Conservation (phyloP, 2,113 vertebrate genomes). For the Gila orcuttii region DNA sequence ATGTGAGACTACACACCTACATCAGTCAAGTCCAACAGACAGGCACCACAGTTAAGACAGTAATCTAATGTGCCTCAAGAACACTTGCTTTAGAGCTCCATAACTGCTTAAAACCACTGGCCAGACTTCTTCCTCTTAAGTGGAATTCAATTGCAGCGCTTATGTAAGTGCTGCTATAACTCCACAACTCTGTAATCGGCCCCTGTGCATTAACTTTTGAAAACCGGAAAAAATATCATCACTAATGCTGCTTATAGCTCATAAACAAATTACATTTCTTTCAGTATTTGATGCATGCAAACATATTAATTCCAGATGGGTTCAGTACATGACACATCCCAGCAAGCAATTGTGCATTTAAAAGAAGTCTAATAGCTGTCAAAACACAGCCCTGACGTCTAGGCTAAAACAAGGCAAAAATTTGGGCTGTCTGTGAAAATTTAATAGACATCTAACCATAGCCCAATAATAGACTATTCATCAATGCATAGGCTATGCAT, state of each 20-base stretch:
- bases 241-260: slow-evolving; percentile 13
- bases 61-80: slow-evolving; percentile 19
- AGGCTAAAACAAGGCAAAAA: too few relatives aligned
- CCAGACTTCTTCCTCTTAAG: slow-evolving; percentile 21
- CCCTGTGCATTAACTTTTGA: slow-evolving; percentile 38
- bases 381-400: too few relatives aligned
- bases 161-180: slow-evolving; percentile 36
- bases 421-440: too few relatives aligned
- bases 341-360: too few relatives aligned
- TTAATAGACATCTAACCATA: too few relatives aligned
- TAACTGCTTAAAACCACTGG: slow-evolving; percentile 25
- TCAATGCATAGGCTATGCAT: too few relatives aligned
- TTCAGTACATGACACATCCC: neutral
- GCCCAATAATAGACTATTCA: too few relatives aligned
- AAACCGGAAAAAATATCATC: slow-evolving; percentile 25
- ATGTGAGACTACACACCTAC: neutral
- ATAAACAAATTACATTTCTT: slow-evolving; percentile 36
- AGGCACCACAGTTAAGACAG: slow-evolving; percentile 8
- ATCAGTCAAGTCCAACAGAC: slow-evolving; percentile 17
- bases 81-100: neutral
- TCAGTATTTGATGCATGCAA: neutral
- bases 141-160: slow-evolving; percentile 34
- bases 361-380: too few relatives aligned
- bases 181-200: slow-evolving; percentile 44
- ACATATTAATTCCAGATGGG: neutral